Conservation (phyloP, 92 coral and sea anemone species). For the Palythoa heliodiscus region DNA sequence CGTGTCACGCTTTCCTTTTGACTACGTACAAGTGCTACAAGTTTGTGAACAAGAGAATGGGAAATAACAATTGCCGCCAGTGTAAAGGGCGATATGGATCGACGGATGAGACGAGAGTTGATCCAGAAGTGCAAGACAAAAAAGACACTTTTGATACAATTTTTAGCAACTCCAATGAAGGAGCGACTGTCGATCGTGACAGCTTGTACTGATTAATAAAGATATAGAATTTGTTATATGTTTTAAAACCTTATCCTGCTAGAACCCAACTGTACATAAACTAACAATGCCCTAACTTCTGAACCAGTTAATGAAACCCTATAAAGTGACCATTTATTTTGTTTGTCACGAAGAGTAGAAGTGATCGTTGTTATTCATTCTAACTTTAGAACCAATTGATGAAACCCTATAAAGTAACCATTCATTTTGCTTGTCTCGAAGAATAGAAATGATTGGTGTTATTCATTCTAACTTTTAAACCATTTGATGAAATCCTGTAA, state of each 20-base stretch:
- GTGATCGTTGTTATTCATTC: no score
- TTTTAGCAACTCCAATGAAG: conserved; percentile 42
- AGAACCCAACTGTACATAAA: not conserved
- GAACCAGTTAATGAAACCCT: not conserved
- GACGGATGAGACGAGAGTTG: conserved; percentile 41
- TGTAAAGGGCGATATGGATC: conserved; percentile 53
- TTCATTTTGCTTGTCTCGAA: no score
- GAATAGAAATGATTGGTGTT: no score
- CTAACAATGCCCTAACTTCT: not conserved
- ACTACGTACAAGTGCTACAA: conserved; percentile 46
- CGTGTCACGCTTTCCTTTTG: conserved; percentile 57
- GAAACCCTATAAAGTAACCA: no score
- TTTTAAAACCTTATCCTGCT: not conserved
- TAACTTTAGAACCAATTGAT: no score
- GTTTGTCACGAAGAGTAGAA: no score
- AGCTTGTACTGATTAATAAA: not conserved
- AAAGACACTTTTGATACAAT: conserved; percentile 59
- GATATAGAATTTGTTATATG: not conserved
- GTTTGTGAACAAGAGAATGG: conserved; percentile 54
- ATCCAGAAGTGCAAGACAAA: conserved; percentile 52
- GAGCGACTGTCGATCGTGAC: not conserved
- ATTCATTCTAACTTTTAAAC: no score
- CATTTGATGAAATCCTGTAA: no score
- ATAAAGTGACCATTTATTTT: no score
- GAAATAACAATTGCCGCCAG: conserved; percentile 30